A percentile compares a stretch with the other conserved stretches of the same genome.
Evolutionary conservation across 2,888 invertebrate species (phyloP).

Genomic region (Salpingus planirostris): DNA sequence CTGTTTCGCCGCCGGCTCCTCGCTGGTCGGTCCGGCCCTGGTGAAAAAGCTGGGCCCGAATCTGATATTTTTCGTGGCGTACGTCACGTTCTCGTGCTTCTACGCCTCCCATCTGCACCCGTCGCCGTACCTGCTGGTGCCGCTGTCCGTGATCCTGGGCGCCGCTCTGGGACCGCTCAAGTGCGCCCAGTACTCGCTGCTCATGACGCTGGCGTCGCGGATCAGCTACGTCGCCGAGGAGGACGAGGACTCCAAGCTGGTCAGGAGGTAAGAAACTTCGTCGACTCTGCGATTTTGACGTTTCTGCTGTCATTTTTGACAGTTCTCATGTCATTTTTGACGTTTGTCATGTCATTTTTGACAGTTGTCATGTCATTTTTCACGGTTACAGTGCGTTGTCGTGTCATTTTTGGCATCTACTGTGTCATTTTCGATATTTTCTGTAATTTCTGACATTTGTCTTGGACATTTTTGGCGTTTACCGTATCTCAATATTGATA

Average conservation of each 20-base stretch:
- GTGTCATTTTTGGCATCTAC: too few species aligned
- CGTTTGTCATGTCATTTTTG: too few species aligned
- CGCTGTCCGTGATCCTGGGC: conserved; percentile 50
- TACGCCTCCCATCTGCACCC: conserved; percentile 53
- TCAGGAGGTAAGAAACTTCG: too few species aligned
- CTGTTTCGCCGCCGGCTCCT: conserved; percentile 51
- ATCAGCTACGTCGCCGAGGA: conserved; percentile 39
- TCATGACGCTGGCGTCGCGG: conserved; percentile 42
- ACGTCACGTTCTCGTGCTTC: conserved; percentile 48
- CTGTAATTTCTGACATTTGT: too few species aligned
- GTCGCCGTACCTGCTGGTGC: conserved; percentile 45
- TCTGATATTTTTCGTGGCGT: conserved; percentile 47
- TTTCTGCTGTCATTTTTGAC: too few species aligned
- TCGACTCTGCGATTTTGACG: too few species aligned
- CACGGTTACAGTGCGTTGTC: too few species aligned
- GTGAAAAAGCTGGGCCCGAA: conserved; percentile 47
- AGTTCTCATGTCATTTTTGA: too few species aligned
- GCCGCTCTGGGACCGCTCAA: conserved; percentile 43
- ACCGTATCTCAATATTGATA: too few species aligned
- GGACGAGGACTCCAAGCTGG: conserved; percentile 37
- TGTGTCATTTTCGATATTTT: too few species aligned
- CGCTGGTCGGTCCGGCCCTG: conserved; percentile 44
- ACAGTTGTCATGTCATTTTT: too few species aligned
- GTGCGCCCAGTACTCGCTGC: conserved; percentile 29
- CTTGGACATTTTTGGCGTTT: too few species aligned